A percentile compares a stretch with the other conserved stretches of the same genome.
Conservation (phyloP, 2,113 vertebrate species). For the Notiomystis cincta region DNA sequence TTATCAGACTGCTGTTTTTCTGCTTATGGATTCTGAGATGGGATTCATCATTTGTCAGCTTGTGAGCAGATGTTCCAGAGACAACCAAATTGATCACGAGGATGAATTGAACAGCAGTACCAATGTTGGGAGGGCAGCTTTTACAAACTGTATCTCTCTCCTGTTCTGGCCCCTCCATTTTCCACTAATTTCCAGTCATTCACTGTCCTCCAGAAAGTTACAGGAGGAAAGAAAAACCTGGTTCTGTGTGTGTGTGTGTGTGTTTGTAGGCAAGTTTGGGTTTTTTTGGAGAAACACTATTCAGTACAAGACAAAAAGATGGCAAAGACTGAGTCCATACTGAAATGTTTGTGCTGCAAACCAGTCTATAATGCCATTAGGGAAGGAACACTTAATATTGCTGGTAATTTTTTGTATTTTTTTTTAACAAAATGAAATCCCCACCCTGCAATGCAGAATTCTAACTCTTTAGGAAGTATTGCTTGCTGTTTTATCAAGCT, state of each 20-base stretch:
- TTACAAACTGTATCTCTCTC: constrained; percentile 31
- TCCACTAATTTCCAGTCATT: not conserved
- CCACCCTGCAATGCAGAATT: not conserved
- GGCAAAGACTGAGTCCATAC: not conserved
- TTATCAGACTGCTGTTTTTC: constrained; percentile 67
- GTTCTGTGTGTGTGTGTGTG: not conserved
- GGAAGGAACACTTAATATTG: not conserved
- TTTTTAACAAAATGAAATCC: not conserved
- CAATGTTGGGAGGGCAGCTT: constrained; percentile 4
- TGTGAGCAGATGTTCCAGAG: constrained; percentile 65
- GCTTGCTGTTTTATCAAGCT: constrained; percentile 2
- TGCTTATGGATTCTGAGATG: constrained; percentile 65
- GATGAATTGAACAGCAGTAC: constrained; percentile 23
- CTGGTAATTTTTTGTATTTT: not conserved
- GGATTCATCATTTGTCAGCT: constrained; percentile 67
- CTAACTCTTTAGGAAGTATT: not conserved
- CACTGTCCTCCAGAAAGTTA: not conserved
- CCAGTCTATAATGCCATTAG: not conserved
- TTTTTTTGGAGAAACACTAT: not conserved
- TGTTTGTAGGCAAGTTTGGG: not conserved
- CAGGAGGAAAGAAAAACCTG: not conserved
- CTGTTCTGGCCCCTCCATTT: not conserved
- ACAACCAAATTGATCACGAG: constrained; percentile 59
- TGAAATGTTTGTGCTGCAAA: not conserved
- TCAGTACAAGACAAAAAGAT: not conserved